These are phyloP conservation scores for Globicephala melas DNA, from an alignment of 2,113 vertebrate species.

Conservation along the genomic window DNA sequence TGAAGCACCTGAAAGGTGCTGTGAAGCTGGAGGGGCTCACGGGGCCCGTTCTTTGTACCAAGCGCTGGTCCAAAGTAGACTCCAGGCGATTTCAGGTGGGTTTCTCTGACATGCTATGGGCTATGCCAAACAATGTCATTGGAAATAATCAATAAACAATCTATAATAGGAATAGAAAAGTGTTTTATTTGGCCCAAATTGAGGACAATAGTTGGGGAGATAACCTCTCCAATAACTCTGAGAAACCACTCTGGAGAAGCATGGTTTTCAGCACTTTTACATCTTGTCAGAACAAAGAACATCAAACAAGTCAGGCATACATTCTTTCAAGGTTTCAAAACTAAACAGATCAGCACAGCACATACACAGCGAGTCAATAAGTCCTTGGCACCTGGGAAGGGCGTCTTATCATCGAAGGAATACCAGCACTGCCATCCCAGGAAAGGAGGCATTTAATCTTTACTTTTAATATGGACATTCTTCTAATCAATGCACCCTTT, in stretches of 20 bases:
- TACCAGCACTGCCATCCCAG: neutral
- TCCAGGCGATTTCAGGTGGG: neutral
- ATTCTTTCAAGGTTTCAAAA: neutral
- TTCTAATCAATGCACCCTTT: neutral
- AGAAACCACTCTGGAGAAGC: neutral
- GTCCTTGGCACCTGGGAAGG: neutral
- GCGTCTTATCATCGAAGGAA: neutral
- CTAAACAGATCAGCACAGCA: neutral
- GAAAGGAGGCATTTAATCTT: neutral
- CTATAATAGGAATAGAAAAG: neutral
- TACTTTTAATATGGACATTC: neutral
- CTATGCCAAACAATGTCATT: neutral
- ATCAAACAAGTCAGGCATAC: neutral
- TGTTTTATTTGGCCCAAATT: neutral
- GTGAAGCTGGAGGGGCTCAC: neutral
- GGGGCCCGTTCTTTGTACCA: too few relatives aligned
- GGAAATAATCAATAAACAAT: neutral
- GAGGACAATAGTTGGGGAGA: neutral
- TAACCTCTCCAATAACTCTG: neutral
- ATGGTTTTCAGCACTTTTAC: neutral
- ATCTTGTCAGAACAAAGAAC: neutral
- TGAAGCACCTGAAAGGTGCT: neutral
- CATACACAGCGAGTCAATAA: neutral
- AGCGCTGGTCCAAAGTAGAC: neutral
- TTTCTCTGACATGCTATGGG: neutral